Evolutionary conservation across 1,140 invertebrate genomes (phyloP).

Genomic region (Cotesia vestalis): DNA sequence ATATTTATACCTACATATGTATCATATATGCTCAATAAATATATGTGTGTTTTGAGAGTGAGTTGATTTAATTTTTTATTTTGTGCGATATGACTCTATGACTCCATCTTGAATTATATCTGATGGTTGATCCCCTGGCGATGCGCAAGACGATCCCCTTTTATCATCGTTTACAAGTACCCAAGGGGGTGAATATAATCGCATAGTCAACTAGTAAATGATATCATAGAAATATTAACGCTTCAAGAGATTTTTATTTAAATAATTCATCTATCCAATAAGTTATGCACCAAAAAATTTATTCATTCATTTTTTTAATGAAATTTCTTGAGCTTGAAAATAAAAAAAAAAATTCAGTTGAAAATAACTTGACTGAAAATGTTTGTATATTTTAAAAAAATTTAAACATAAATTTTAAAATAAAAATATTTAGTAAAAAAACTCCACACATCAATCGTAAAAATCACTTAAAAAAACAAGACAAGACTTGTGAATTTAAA

Average conservation of each 20-base stretch:
- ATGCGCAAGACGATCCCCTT: constrained; percentile 31
- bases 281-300: neutral
- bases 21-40: neutral
- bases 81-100: constrained; percentile 54
- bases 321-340: no score
- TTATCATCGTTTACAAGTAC: constrained; percentile 15
- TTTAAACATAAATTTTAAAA: neutral
- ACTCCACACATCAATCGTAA: constrained; percentile 6
- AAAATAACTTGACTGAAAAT: neutral
- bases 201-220: constrained; percentile 6
- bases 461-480: constrained; percentile 1
- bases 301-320: neutral
- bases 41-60: neutral
- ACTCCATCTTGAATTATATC: constrained; percentile 64
- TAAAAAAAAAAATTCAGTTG: neutral
- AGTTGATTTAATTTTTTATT: constrained; percentile 10
- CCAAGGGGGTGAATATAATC: constrained; percentile 20
- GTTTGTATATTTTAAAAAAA: neutral
- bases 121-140: constrained; percentile 43
- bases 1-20: neutral
- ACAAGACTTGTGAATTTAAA: constrained; percentile 17
- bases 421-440: no score
- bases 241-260: neutral
- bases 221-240: neutral
- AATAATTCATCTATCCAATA: neutral